These are phyloP conservation scores for Drosophila kohkoa DNA, from an alignment of 1,140 invertebrate species.

Conservation along the genomic window DNA sequence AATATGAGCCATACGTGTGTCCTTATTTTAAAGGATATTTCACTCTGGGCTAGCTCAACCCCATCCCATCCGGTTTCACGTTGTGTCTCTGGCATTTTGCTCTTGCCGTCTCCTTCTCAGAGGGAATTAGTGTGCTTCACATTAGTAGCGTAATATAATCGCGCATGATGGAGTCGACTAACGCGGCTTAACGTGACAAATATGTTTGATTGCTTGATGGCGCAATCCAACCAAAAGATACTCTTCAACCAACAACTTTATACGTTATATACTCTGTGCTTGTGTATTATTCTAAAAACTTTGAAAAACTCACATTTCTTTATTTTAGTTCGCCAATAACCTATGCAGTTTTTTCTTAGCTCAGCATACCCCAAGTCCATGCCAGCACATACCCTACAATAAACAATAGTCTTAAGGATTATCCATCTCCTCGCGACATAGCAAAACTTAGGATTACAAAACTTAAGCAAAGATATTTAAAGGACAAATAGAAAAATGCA, in stretches of 20 bases:
- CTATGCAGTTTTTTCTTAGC: not conserved
- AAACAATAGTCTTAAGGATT: not conserved
- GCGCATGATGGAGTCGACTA: constrained; percentile 10
- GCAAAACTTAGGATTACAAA: not conserved
- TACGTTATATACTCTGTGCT: too few relatives aligned
- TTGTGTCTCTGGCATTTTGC: not conserved
- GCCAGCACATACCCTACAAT: not conserved
- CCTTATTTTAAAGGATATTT: constrained; percentile 25
- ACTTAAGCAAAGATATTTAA: not conserved
- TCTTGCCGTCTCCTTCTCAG: not conserved
- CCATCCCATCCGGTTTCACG: not conserved
- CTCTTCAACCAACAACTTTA: not conserved
- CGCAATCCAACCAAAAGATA: not conserved
- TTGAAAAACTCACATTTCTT: too few relatives aligned
- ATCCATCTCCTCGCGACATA: not conserved
- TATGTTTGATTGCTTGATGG: constrained; percentile 9
- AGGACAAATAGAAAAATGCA: not conserved
- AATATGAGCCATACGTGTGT: constrained; percentile 23
- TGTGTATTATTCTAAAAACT: too few relatives aligned
- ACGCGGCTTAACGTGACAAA: constrained; percentile 26
- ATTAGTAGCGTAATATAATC: constrained; percentile 27
- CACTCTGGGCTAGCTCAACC: not conserved
- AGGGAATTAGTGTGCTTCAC: constrained; percentile 20
- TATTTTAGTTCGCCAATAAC: too few relatives aligned
- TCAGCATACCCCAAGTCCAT: not conserved